phyloP scores from a whole-genome alignment of 1,140 invertebrate genomes.

The Philopotamus ludificatus region DNA sequence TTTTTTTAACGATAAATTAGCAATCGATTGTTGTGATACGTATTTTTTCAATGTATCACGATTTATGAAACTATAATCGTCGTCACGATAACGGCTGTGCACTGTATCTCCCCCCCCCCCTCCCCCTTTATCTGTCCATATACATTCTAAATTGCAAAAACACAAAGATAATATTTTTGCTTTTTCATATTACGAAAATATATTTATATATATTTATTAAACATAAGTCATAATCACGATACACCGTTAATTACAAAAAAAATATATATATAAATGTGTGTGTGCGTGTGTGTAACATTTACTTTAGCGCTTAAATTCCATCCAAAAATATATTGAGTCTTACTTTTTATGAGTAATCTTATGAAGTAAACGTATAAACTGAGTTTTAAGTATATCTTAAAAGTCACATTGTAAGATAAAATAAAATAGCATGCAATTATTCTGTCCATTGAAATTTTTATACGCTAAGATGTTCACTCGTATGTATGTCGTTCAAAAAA shows the following conservation, averaged over 20 bases:
- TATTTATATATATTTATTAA: too few relatives aligned
- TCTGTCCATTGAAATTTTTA: slow-evolving; percentile 42
- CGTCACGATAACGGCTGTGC: slow-evolving; percentile 35
- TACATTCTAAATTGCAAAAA: slow-evolving; percentile 20
- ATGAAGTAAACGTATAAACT: slow-evolving; percentile 37
- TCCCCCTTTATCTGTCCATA: slow-evolving; percentile 26
- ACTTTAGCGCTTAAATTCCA: slow-evolving; percentile 40
- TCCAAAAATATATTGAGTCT: slow-evolving; percentile 35
- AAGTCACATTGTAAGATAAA: slow-evolving; percentile 39
- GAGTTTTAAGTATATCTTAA: slow-evolving; percentile 34
- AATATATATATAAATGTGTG: background rate
- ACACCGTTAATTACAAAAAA: slow-evolving; percentile 1
- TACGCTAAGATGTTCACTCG: slow-evolving; percentile 29
- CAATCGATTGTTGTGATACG: slow-evolving; percentile 6
- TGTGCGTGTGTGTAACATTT: slow-evolving; percentile 21
- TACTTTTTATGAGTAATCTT: slow-evolving; percentile 39
- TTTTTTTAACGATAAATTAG: slow-evolving; percentile 12
- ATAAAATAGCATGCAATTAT: slow-evolving; percentile 38
- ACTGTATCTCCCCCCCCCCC: slow-evolving; percentile 30
- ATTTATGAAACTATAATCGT: too few relatives aligned
- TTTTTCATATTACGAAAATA: too few relatives aligned
- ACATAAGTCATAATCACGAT: slow-evolving; percentile 10
- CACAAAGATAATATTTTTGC: slow-evolving; percentile 24
- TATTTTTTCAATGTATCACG: slow-evolving; percentile 17
- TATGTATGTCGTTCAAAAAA: slow-evolving; percentile 29